Evolutionary conservation across 1,140 invertebrate genomes (phyloP).

Genomic region (Atta cephalotes): DNA sequence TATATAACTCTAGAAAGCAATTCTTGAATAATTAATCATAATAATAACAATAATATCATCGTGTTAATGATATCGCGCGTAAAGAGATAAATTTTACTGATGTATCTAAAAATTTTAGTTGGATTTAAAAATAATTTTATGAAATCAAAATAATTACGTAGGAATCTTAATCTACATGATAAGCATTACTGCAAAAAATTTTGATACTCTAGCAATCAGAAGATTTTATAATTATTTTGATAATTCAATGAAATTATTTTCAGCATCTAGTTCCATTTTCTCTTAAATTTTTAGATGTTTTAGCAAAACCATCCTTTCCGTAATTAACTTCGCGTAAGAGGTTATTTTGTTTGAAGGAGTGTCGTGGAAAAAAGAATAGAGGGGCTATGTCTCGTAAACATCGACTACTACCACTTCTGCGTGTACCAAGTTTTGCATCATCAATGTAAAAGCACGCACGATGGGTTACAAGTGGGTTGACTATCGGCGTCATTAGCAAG

Average conservation of each 20-base stretch:
- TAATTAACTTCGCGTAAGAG: neutral
- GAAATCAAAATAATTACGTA: no score
- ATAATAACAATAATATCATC: neutral
- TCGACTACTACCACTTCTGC: neutral
- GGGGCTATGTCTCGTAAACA: slow-evolving; percentile 6
- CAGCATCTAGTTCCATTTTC: no score
- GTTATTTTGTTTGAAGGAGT: neutral
- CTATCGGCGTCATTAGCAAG: slow-evolving; percentile 59
- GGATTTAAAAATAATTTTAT: no score
- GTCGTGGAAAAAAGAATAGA: neutral
- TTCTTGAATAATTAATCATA: neutral
- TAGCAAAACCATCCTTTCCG: no score
- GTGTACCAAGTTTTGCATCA: slow-evolving; percentile 45
- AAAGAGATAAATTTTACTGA: neutral
- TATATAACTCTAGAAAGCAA: slow-evolving; percentile 17
- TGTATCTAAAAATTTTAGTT: no score
- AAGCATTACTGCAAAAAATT: no score
- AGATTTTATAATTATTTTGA: no score
- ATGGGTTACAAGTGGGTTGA: slow-evolving; percentile 28
- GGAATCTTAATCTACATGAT: no score
- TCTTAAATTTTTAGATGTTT: no score
- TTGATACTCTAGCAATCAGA: no score
- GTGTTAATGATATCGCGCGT: neutral
- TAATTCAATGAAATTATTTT: no score
- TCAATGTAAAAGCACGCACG: slow-evolving; percentile 54